These are phyloP conservation scores for Sarcophaga rosellei DNA, from an alignment of 2,888 invertebrate species.

Conservation along the genomic window DNA sequence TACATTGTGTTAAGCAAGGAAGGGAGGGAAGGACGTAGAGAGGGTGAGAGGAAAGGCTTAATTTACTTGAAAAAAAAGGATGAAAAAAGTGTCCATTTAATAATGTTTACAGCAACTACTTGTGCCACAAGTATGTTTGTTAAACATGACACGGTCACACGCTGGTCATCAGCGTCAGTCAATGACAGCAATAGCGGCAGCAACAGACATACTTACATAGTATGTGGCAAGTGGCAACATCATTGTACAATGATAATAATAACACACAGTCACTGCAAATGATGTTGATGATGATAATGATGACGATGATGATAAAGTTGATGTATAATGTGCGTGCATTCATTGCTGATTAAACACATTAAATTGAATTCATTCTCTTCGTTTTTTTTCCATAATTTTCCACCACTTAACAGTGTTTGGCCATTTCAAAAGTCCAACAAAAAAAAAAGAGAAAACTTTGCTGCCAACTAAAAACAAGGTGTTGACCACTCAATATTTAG, in stretches of 20 bases:
- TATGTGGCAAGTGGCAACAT: not conserved
- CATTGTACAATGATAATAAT: not conserved
- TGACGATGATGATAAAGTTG: constrained; percentile 5
- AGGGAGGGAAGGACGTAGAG: not conserved
- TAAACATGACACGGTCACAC: constrained; percentile 55
- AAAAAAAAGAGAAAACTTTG: not conserved
- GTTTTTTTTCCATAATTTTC: constrained; percentile 16
- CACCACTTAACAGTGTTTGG: not conserved
- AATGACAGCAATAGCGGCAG: constrained; percentile 11
- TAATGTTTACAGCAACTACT: constrained; percentile 49
- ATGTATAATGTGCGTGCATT: constrained; percentile 47
- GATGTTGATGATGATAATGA: constrained; percentile 21
- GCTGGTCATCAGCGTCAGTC: constrained; percentile 22
- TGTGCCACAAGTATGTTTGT: constrained; percentile 48
- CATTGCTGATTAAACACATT: constrained; percentile 48
- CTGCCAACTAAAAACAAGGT: constrained; percentile 9
- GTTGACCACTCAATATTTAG: constrained; percentile 36
- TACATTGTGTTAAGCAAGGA: not conserved
- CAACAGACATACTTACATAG: not conserved
- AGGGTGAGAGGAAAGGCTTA: too few relatives aligned
- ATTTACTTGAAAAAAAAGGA: too few relatives aligned
- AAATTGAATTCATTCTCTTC: constrained; percentile 55
- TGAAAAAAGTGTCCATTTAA: constrained; percentile 1
- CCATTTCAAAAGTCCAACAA: not conserved
- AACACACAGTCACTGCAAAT: not conserved